Conservation (phyloP, 2,888 invertebrate genomes). For the Aphidius colemani region DNA sequence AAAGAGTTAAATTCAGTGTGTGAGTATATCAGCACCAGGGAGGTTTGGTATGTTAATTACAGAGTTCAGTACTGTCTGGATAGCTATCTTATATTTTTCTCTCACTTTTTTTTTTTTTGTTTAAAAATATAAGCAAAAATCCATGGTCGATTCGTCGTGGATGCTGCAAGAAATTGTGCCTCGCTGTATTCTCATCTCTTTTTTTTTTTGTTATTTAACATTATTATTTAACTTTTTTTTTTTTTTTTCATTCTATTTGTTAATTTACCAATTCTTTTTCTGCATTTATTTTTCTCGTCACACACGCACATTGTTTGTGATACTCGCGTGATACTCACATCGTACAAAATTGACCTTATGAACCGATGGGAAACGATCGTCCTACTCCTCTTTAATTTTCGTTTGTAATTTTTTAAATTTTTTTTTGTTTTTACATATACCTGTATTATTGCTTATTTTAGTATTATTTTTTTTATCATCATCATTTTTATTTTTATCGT, state of each 20-base stretch:
- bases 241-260: slow-evolving; percentile 30
- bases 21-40: slow-evolving; percentile 36
- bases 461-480: slow-evolving; percentile 35
- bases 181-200: slow-evolving; percentile 2
- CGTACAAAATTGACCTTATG: slow-evolving; percentile 48
- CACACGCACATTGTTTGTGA: slow-evolving; percentile 46
- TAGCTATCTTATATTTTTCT: slow-evolving; percentile 29
- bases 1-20: slow-evolving; percentile 19
- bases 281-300: slow-evolving; percentile 40
- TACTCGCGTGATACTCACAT: slow-evolving; percentile 33
- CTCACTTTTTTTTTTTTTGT: background rate
- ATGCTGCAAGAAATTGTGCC: slow-evolving; percentile 21
- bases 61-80: slow-evolving; percentile 46
- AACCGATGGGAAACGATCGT: slow-evolving; percentile 50
- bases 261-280: slow-evolving; percentile 19
- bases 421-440: slow-evolving; percentile 41
- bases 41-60: slow-evolving; percentile 60
- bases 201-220: slow-evolving; percentile 22
- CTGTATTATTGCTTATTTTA: slow-evolving; percentile 30
- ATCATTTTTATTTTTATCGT: slow-evolving; percentile 20
- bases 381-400: slow-evolving; percentile 7
- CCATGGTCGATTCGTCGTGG: slow-evolving; percentile 36
- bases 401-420: slow-evolving; percentile 2
- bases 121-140: background rate
- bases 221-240: slow-evolving; percentile 21